Evolutionary conservation across 2,888 invertebrate species (phyloP).

Genomic region (Petrophora chlorosata): DNA sequence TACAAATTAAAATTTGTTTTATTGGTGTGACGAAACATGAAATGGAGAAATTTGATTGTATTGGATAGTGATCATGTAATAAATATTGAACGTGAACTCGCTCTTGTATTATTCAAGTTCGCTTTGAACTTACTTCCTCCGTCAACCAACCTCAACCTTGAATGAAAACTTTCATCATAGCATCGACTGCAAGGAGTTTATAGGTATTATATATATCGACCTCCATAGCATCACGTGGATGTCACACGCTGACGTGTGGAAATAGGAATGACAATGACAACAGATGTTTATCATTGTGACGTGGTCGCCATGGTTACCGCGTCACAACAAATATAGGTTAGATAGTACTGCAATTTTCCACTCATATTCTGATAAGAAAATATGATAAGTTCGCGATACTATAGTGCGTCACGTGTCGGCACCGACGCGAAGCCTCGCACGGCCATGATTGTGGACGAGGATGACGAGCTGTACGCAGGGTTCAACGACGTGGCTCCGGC

Average conservation of each 20-base stretch:
- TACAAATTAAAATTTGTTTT: slow-evolving; percentile 55
- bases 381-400: slow-evolving; percentile 74
- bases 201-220: too few species aligned
- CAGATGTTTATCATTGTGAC: slow-evolving; percentile 27
- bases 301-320: slow-evolving; percentile 67
- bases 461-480: slow-evolving; percentile 87
- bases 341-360: neutral
- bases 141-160: slow-evolving; percentile 3
- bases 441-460: slow-evolving; percentile 74
- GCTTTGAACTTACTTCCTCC: neutral
- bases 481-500: slow-evolving; percentile 87
- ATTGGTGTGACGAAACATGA: slow-evolving; percentile 72
- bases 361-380: slow-evolving; percentile 24
- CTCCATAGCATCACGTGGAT: slow-evolving; percentile 5
- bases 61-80: slow-evolving; percentile 75
- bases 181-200: too few species aligned
- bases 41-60: slow-evolving; percentile 73
- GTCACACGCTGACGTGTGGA: slow-evolving; percentile 8
- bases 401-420: slow-evolving; percentile 67
- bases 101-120: slow-evolving; percentile 43
- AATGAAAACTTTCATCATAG: slow-evolving; percentile 6
- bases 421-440: slow-evolving; percentile 70
- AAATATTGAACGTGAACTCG: slow-evolving; percentile 68
- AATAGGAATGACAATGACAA: too few species aligned
- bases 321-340: slow-evolving; percentile 66